Percentiles rank a stretch among this genome's conserved stretches.
Evolutionary conservation across 1,140 invertebrate species (phyloP).

Genomic region (Plutomurus gul): DNA sequence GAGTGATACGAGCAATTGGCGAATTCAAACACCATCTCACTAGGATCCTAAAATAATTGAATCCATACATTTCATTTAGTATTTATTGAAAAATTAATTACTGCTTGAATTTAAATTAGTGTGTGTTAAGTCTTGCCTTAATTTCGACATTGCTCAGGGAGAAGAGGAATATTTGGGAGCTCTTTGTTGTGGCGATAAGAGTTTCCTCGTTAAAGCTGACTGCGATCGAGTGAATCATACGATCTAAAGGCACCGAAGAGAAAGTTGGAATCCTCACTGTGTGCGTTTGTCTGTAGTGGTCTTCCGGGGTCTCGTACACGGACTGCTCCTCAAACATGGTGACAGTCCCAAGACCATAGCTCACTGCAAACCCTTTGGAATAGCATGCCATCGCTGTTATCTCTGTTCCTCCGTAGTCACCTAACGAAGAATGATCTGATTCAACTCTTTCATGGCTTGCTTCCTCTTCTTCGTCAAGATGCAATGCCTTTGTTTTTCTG

Average conservation of each 20-base stretch:
- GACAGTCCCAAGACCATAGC: constrained; percentile 64
- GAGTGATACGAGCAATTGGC: constrained; percentile 78
- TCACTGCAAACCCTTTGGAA: constrained; percentile 57
- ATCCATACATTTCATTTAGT: neutral
- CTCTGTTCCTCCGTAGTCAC: constrained; percentile 54
- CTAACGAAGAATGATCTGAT: neutral
- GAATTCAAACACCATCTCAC: constrained; percentile 58
- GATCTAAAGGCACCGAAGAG: constrained; percentile 40
- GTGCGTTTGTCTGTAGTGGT: constrained; percentile 48
- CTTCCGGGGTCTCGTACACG: constrained; percentile 55
- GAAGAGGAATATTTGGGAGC: constrained; percentile 59
- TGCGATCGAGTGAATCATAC: constrained; percentile 57
- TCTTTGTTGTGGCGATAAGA: constrained; percentile 58
- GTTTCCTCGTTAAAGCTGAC: constrained; percentile 61
- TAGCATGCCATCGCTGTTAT: constrained; percentile 42
- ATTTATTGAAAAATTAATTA: neutral
- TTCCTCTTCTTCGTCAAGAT: neutral
- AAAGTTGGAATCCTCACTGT: constrained; percentile 38
- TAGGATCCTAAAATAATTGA: constrained; percentile 55
- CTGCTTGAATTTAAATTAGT: constrained; percentile 1
- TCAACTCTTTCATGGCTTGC: neutral
- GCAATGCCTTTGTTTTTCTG: constrained; percentile 6
- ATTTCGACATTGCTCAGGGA: constrained; percentile 59
- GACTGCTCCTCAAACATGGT: constrained; percentile 70
- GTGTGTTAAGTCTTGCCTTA: constrained; percentile 35